Base-by-base conservation (phyloP, 2,888 invertebrate genomes). In the Dynastes grantii region DNA sequence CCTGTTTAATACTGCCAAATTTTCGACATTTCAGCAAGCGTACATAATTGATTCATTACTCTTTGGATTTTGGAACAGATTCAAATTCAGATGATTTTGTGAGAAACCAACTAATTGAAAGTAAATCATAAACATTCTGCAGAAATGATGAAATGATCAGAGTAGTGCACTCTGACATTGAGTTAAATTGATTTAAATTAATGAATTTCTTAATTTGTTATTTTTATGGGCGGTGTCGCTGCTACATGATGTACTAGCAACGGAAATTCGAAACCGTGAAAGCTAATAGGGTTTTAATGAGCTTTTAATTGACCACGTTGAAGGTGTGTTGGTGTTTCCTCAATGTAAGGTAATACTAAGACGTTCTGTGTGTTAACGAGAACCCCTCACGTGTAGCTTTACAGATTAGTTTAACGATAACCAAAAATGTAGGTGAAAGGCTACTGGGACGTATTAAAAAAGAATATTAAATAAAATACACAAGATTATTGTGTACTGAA, bases 281-380 rank as follows among this genome's bases (percentile, higher is more conserved):
- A 55, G 58, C 58, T 73, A 73, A 73, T 73, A 58, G 73, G 40
- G 40, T 73, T 73, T 73, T 73, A 73, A 73, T 73, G 73, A 73
- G 58, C 40, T 73, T 73, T 73, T 73, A 73, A 73, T 73, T 73
- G 58, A 73, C 45, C 16, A 58, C n/a, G 40, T 58, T 73, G n/a
- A 37, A 67, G 27, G 8, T 16, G 22, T 58, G 55, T 13, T 40
- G 37, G 40, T n/a, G 58, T 22, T 73, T 58, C 11, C 40, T 58
- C 16, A 61, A 53, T 45, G 45, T 45, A 32, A 58, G 40, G 40
- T 16, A 58, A 37, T 58, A 73, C 73, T 58, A n/a, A 16, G 22
- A 58, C 73, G 8, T 37, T 13, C 11, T 27, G 40, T 27, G 40
- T 16, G 16, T 16, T 5, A 4, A 9, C n/a, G 13, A 37, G n/a